A percentile compares a stretch with the other conserved stretches of the same genome.
These are phyloP conservation scores for Helicolenus hilgendorfi DNA, from an alignment of 2,797 vertebrate species.

Conservation along the genomic window DNA sequence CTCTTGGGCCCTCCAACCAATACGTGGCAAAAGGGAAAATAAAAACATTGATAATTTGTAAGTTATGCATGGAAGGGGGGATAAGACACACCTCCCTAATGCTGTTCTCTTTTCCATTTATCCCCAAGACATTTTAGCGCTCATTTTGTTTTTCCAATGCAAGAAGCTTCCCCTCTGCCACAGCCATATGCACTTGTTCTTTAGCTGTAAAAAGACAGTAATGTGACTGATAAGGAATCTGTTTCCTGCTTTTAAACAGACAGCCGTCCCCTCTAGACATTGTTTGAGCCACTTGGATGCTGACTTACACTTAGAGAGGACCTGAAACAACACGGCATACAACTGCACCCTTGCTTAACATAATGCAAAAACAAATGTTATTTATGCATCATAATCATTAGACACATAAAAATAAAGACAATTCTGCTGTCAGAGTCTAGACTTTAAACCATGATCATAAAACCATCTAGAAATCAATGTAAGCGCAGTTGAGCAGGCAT, in stretches of 20 bases:
- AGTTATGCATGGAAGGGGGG: conserved; percentile 67
- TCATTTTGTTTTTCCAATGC: conserved; percentile 65
- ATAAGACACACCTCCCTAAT: conserved; percentile 61
- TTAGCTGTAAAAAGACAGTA: conserved; percentile 15
- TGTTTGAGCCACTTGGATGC: conserved; percentile 8
- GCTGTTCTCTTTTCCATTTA: conserved; percentile 55
- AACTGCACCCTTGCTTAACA: neutral
- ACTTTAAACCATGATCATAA: conserved; percentile 1
- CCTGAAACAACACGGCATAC: conserved; percentile 2
- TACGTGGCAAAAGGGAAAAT: conserved; percentile 85
- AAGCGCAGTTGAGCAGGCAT: neutral
- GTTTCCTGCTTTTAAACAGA: conserved; percentile 40
- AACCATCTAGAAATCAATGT: conserved; percentile 1
- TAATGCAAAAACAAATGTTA: neutral
- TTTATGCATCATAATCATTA: neutral
- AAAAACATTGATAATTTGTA: conserved; percentile 87
- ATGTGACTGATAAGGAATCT: conserved; percentile 37
- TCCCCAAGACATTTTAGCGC: conserved; percentile 61
- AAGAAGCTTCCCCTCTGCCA: conserved; percentile 30
- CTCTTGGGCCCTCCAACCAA: conserved; percentile 85
- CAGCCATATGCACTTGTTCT: conserved; percentile 37
- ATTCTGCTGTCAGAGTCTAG: neutral
- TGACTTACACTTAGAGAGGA: neutral
- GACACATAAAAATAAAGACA: neutral
- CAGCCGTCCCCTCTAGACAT: conserved; percentile 1